These are phyloP conservation scores for Drosophila aldrichi DNA, from an alignment of 2,888 invertebrate genomes.

Conservation along the genomic window DNA sequence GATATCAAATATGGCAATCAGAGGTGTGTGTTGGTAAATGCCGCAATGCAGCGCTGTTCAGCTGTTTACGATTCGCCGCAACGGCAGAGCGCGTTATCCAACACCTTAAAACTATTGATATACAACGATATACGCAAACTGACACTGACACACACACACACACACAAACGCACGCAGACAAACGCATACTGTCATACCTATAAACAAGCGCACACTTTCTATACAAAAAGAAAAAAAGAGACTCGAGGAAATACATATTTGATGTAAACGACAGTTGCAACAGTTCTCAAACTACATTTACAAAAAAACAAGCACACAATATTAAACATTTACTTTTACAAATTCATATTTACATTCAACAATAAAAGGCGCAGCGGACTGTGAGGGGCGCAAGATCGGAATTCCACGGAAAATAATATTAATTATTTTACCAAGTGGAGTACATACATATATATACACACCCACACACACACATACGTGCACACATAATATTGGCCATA, in stretches of 20 bases:
- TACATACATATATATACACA: not conserved
- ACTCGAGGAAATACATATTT: slow-evolving; percentile 11
- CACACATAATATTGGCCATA: not conserved
- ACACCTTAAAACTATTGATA: slow-evolving; percentile 36
- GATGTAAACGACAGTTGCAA: slow-evolving; percentile 5
- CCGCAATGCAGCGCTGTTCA: slow-evolving; percentile 6
- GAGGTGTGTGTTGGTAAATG: slow-evolving; percentile 22
- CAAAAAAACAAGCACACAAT: too few relatives aligned
- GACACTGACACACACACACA: slow-evolving; percentile 1
- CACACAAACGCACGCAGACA: not conserved
- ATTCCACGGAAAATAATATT: not conserved
- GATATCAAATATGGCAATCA: not conserved
- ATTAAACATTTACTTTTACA: too few relatives aligned
- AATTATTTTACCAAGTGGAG: not conserved
- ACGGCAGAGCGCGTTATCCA: slow-evolving; percentile 22
- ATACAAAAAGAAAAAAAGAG: slow-evolving; percentile 25
- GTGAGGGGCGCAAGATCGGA: not conserved
- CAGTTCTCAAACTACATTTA: slow-evolving; percentile 6
- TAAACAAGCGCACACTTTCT: slow-evolving; percentile 46
- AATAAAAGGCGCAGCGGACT: not conserved
- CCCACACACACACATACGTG: too few relatives aligned
- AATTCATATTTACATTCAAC: not conserved
- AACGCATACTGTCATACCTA: slow-evolving; percentile 1
- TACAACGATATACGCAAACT: slow-evolving; percentile 25
- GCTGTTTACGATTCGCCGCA: slow-evolving; percentile 34